Percentiles rank a stretch among this genome's conserved stretches.
Conservation (phyloP, 2,797 vertebrate genomes). For the Linurgus olivaceus region DNA sequence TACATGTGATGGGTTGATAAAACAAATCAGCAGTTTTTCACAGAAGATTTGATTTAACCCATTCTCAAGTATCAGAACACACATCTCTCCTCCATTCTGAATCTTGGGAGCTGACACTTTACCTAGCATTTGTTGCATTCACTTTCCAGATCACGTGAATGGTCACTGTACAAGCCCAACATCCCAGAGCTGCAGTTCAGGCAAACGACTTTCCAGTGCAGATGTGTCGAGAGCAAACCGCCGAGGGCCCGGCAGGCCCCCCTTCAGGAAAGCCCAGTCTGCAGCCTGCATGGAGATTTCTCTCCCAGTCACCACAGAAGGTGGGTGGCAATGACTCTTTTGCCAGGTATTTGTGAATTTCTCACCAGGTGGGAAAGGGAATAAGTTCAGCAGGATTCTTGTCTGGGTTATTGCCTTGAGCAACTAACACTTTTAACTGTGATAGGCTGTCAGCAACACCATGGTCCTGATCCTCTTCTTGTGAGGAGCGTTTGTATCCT, state of each 20-base stretch:
- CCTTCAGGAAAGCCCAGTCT: conserved; percentile 98
- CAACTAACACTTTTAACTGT: background rate
- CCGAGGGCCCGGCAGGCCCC: conserved; percentile 91
- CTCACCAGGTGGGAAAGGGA: background rate
- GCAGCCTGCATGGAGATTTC: conserved; percentile 99
- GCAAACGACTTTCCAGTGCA: conserved; percentile 88
- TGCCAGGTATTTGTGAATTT: background rate
- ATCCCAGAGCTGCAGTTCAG: conserved; percentile 88
- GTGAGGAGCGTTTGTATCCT: background rate
- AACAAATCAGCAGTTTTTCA: background rate
- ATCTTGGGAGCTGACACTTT: background rate
- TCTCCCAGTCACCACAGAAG: conserved; percentile 95
- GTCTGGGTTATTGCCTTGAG: background rate
- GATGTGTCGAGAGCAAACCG: conserved; percentile 92
- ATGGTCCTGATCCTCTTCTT: background rate
- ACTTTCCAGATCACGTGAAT: conserved; percentile 95
- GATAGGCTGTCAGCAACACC: background rate
- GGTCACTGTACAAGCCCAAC: conserved; percentile 97
- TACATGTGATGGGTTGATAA: background rate
- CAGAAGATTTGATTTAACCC: background rate
- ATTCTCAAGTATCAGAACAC: background rate
- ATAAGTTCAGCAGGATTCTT: background rate
- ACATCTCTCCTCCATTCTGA: background rate
- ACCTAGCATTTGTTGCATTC: conserved; percentile 15
- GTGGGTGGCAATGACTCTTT: conserved; percentile 79